Percentiles rank a stretch among this genome's conserved stretches.
Conservation (phyloP, 2,888 invertebrate genomes). For the Eilema sororculum region DNA sequence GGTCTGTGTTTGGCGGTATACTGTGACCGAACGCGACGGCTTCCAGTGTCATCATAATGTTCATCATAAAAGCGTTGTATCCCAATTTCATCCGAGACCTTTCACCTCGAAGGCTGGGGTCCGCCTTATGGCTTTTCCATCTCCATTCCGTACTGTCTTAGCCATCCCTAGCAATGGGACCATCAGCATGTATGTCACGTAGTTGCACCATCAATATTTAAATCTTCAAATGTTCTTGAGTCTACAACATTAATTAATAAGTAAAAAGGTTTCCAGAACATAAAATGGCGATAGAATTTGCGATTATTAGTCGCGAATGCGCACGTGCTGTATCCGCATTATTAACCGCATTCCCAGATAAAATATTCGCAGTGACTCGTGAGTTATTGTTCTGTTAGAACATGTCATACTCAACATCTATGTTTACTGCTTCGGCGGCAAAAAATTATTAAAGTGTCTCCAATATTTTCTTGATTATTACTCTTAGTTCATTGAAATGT, state of each 20-base stretch:
- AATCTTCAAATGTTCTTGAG: no score
- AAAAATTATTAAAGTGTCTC: background rate
- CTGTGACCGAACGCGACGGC: no score
- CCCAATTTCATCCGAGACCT: no score
- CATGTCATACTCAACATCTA: background rate
- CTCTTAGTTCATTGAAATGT: background rate
- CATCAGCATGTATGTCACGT: background rate
- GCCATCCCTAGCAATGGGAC: background rate
- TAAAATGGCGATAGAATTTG: background rate
- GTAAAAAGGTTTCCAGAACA: background rate
- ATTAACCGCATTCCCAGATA: slow-evolving; percentile 11
- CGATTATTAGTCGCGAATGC: slow-evolving; percentile 12
- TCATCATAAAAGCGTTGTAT: no score
- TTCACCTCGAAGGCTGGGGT: no score
- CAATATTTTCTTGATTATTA: background rate
- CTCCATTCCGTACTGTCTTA: no score
- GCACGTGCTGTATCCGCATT: slow-evolving; percentile 5
- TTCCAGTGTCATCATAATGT: no score
- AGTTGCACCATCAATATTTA: no score
- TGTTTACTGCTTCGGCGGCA: background rate
- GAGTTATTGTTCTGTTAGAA: background rate
- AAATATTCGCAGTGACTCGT: background rate
- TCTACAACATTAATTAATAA: no score
- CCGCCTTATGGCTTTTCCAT: no score
- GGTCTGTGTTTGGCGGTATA: no score